Percentiles rank a stretch among this genome's conserved stretches.
Conservation (phyloP, 2,888 invertebrate species). For the Apotomis turbidana region DNA sequence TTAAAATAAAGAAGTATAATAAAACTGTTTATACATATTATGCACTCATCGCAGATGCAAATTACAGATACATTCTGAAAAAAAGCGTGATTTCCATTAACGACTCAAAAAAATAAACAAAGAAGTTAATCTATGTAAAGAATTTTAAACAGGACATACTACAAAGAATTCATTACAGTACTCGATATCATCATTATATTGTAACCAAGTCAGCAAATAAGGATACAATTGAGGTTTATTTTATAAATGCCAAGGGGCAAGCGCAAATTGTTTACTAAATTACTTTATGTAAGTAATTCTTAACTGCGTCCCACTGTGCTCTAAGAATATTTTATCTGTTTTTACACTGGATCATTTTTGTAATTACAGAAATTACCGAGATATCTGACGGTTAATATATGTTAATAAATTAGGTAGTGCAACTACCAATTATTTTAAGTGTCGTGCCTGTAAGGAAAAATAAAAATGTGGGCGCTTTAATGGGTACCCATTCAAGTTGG, state of each 20-base stretch:
- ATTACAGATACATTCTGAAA: too few species aligned
- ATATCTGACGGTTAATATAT: conserved; percentile 13
- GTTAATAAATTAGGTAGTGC: conserved; percentile 19
- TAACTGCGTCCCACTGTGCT: conserved; percentile 1
- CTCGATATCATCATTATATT: conserved; percentile 5
- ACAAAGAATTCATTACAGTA: background rate
- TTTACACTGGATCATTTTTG: conserved; percentile 27
- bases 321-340: conserved; percentile 11
- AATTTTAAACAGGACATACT: conserved; percentile 3
- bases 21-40: too few species aligned
- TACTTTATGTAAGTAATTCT: background rate
- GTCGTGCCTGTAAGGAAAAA: conserved; percentile 8
- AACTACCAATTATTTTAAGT: conserved; percentile 23
- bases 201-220: conserved; percentile 10
- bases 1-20: too few species aligned
- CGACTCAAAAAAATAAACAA: background rate
- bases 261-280: conserved; percentile 2
- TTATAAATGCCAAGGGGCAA: conserved; percentile 27
- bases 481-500: conserved; percentile 15
- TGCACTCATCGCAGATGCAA: too few species aligned
- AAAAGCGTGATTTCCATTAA: background rate
- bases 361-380: conserved; percentile 25
- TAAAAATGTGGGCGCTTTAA: conserved; percentile 2
- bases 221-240: conserved; percentile 18
- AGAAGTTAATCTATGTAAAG: background rate